These are phyloP conservation scores for Cryptotermes secundus DNA, from an alignment of 1,140 invertebrate genomes.

Conservation along the genomic window DNA sequence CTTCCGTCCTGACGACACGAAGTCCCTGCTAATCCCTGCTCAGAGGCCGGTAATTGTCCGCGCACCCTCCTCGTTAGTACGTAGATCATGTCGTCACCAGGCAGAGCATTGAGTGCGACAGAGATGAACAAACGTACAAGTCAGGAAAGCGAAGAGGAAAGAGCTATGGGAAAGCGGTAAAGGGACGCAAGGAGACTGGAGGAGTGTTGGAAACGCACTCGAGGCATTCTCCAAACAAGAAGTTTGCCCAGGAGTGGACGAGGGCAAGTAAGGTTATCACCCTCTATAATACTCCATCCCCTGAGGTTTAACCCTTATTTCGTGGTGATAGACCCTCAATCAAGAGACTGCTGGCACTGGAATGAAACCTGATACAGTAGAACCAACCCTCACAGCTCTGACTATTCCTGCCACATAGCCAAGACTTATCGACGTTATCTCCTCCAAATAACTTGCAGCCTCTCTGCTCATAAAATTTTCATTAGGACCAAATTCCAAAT, in stretches of 20 bases:
- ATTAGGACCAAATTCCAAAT: not conserved
- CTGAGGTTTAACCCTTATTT: not conserved
- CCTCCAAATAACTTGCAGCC: not conserved
- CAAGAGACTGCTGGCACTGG: not conserved
- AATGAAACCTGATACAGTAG: not conserved
- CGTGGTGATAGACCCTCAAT: not conserved
- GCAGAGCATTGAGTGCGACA: not conserved
- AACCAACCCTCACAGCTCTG: not conserved
- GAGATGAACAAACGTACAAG: too few species aligned
- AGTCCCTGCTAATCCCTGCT: not conserved
- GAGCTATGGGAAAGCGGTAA: too few species aligned
- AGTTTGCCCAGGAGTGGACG: not conserved
- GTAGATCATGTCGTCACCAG: slow-evolving; percentile 15
- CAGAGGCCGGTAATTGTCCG: not conserved
- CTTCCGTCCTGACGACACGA: slow-evolving; percentile 5
- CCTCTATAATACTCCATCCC: not conserved
- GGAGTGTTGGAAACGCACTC: too few species aligned
- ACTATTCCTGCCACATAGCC: not conserved
- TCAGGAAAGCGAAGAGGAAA: too few species aligned
- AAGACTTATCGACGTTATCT: not conserved
- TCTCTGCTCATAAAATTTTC: not conserved
- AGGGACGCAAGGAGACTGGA: too few species aligned
- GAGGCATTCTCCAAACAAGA: slow-evolving; percentile 1
- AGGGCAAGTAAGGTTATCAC: not conserved
- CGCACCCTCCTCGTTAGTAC: not conserved